These are phyloP conservation scores for Elachura formosa DNA, from an alignment of 2,113 vertebrate species.

Conservation along the genomic window DNA sequence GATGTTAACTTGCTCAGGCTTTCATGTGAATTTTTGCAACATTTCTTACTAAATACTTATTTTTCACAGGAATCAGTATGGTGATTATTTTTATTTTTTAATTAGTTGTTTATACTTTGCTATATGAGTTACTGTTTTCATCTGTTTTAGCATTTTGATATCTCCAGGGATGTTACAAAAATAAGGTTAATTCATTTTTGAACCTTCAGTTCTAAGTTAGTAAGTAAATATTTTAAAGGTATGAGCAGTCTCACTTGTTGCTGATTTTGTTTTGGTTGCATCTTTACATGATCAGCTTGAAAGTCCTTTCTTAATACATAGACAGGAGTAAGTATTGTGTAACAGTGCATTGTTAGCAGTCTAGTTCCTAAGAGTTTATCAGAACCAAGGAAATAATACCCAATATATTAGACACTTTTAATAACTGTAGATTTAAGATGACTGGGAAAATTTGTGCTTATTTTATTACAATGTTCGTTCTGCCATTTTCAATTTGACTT, in stretches of 20 bases:
- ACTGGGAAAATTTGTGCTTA: background rate
- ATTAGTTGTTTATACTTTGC: background rate
- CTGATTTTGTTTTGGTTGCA: background rate
- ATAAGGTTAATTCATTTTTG: background rate
- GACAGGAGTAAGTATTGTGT: background rate
- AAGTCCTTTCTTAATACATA: background rate
- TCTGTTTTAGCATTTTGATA: background rate
- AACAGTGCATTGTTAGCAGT: background rate
- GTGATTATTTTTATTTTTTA: background rate
- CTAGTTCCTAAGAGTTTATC: background rate
- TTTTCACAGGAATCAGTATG: background rate
- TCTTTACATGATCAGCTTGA: background rate
- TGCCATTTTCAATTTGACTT: too few relatives aligned
- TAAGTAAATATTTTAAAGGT: background rate
- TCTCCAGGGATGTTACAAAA: background rate
- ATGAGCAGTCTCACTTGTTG: background rate
- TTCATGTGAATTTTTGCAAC: background rate
- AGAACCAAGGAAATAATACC: background rate
- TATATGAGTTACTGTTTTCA: background rate
- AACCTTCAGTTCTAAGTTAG: background rate
- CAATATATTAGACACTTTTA: background rate
- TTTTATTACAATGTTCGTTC: background rate
- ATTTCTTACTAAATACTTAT: background rate
- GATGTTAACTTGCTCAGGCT: background rate
- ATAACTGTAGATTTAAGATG: background rate